Evolutionary conservation across 1,140 invertebrate species (phyloP).

Genomic region (Drosophila teissieri): DNA sequence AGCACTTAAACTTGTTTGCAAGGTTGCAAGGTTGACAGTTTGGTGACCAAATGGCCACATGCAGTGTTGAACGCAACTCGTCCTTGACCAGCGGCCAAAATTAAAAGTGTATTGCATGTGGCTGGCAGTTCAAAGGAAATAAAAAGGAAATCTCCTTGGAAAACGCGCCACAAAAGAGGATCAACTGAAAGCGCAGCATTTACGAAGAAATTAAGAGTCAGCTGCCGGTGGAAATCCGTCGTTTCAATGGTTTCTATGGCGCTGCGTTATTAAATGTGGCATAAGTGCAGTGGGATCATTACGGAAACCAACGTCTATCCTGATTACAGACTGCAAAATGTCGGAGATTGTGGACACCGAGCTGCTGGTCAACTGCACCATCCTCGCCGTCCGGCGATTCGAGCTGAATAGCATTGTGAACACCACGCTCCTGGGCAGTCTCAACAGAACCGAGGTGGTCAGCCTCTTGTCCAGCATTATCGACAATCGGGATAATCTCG

Average conservation of each 20-base stretch:
- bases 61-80: conserved; percentile 23
- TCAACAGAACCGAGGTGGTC: conserved; percentile 80
- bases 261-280: conserved; percentile 43
- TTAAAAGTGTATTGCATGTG: conserved; percentile 10
- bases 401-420: conserved; percentile 79
- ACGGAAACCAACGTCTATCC: conserved; percentile 31
- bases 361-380: conserved; percentile 81
- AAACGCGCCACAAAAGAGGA: not conserved
- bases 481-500: conserved; percentile 79
- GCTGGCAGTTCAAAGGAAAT: conserved; percentile 14
- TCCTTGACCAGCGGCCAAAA: conserved; percentile 12
- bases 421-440: conserved; percentile 60
- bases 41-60: conserved; percentile 8
- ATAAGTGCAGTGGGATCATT: conserved; percentile 49
- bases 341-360: conserved; percentile 82
- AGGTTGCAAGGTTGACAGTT: conserved; percentile 1
- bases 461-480: conserved; percentile 74
- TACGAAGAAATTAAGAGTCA: conserved; percentile 36
- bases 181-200: conserved; percentile 21
- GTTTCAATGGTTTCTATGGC: conserved; percentile 43
- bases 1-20: conserved; percentile 9
- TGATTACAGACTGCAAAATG: conserved; percentile 47
- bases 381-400: conserved; percentile 78
- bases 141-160: conserved; percentile 1
- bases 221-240: conserved; percentile 1